Evolutionary conservation across 2,797 vertebrate genomes (phyloP).

Genomic region (Heteromormyrus szaboi): DNA sequence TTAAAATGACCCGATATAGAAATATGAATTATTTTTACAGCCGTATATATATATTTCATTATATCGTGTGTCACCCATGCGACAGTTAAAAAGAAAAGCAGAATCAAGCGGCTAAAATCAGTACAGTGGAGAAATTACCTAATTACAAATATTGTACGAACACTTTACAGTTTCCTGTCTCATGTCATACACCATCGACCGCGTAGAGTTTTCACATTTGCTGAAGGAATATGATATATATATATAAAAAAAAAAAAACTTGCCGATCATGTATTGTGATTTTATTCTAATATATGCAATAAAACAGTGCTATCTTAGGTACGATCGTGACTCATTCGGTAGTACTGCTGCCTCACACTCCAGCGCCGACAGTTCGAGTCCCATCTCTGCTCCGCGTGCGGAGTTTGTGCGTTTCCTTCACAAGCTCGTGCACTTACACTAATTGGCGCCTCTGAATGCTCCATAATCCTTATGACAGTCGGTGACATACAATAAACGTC

Average conservation of each 20-base stretch:
- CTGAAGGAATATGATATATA: neutral
- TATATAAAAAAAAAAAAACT: neutral
- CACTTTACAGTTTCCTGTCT: neutral
- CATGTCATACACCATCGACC: neutral
- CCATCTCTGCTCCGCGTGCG: neutral
- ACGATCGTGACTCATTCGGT: conserved; percentile 9
- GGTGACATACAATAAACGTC: neutral
- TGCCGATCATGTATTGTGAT: neutral
- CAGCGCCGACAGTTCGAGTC: neutral
- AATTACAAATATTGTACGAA: neutral
- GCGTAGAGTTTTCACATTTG: neutral
- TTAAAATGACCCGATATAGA: neutral
- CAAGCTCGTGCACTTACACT: neutral
- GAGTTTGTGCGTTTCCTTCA: neutral
- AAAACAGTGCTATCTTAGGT: neutral
- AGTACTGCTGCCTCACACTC: neutral
- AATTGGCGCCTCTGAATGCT: neutral
- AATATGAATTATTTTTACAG: neutral
- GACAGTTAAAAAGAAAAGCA: neutral
- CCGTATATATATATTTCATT: neutral
- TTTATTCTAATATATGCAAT: neutral
- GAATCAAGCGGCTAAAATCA: neutral
- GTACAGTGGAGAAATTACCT: neutral
- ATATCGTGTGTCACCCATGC: neutral
- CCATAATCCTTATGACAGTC: neutral